A percentile compares a stretch with the other conserved stretches of the same genome.
phyloP scores from a whole-genome alignment of 2,113 vertebrate species.

The Cololabis saira region DNA sequence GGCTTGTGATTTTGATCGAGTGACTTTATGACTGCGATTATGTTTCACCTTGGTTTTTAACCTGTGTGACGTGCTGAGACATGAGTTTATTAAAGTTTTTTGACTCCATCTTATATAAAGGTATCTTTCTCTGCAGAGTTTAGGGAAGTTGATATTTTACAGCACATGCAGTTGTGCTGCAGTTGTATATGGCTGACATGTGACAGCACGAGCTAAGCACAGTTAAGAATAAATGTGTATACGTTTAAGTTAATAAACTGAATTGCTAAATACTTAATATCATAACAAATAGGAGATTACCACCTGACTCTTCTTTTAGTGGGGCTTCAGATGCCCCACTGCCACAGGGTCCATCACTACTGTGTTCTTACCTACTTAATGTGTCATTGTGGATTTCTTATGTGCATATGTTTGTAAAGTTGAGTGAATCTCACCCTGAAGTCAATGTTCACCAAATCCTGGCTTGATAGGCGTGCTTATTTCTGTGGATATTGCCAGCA shows the following conservation, averaged over 20 bases:
- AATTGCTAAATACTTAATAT: background rate
- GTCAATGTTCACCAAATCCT: background rate
- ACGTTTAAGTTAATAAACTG: too few relatives aligned
- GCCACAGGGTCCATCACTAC: slow-evolving; percentile 6
- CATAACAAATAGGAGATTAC: slow-evolving; percentile 17
- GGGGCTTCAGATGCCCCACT: background rate
- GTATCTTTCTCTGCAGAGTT: too few relatives aligned
- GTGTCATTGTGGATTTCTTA: background rate
- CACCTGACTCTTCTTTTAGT: slow-evolving; percentile 15
- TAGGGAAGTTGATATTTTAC: background rate
- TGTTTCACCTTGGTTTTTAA: too few relatives aligned
- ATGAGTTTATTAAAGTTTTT: too few relatives aligned
- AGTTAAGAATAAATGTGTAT: too few relatives aligned
- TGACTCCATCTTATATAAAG: too few relatives aligned
- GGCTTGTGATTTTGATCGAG: too few relatives aligned
- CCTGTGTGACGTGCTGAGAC: too few relatives aligned
- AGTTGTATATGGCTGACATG: slow-evolving; percentile 1
- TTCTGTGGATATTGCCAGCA: background rate
- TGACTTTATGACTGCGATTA: too few relatives aligned
- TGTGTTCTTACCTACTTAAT: background rate
- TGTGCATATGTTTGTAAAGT: background rate
- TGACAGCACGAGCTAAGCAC: background rate
- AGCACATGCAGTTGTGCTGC: background rate
- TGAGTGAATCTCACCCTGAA: background rate
- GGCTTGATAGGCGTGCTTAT: background rate